Evolutionary conservation across 2,888 invertebrate species (phyloP), one percentile per base, ranked within the genome.

Genomic region (Biston betularia): DNA sequence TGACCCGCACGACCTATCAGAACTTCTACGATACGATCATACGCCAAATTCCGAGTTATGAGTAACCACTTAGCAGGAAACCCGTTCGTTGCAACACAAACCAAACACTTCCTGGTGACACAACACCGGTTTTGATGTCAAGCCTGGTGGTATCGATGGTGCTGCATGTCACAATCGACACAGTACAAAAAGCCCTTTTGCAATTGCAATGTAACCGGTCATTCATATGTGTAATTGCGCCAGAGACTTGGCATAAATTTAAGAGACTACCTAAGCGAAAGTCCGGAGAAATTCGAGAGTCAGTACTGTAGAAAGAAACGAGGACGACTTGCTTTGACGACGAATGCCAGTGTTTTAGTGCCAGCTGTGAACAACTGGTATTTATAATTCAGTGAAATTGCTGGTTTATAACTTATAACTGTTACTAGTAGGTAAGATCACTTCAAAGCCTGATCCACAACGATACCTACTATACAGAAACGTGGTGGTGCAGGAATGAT

Each of bases 201-300:
- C 75, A 78, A 80, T 75, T 70, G 69, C 65, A 71, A 58, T 71
- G 71, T 65, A 74, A 81, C 80, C 80, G 79, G 81, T 80, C 74
- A 68, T 74, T 73, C 57, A 64, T 75, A 75, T 74, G 66, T 73
- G 71, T 75, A 73, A 76, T 77, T 75, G 77, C 80, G 64, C 75
- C 76, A 77, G 63, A 78, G 76, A 79, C 71, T 77, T 83, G 85
- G 78, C 84, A 84, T 80, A 79, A 83, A 80, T 79, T 77, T 73
- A 80, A 79, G 76, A 53, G 68, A 34, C 57, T 53, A 57, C 74
- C 75, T 75, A 77, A 78, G 85, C 83, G 88, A 88, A 86, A 86
- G 84, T 80, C 76, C 72, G 81, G 84, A 82, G 88, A 88, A 88
- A 88, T 84, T 86, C 76, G 82, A 85, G 77, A 79, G 75, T 72